phyloP scores from a whole-genome alignment of 2,113 vertebrate species.

The Chaetops frenatus region DNA sequence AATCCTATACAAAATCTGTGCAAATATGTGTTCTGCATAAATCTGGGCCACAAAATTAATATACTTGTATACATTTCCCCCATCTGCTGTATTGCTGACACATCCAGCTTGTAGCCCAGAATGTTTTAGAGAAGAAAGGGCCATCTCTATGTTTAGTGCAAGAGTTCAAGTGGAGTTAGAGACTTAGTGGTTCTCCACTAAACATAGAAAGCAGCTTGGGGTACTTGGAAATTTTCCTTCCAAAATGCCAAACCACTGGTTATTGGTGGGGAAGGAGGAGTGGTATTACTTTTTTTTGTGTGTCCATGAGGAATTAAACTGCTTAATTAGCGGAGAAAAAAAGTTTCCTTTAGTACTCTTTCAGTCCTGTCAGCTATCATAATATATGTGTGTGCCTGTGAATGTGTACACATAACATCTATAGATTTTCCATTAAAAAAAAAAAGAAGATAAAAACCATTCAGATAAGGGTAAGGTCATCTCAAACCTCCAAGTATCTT shows the following conservation, averaged over 20 bases:
- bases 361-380: background rate
- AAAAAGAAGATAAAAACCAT: background rate
- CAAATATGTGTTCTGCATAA: conserved; percentile 48
- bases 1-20: conserved; percentile 28
- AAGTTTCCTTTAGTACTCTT: background rate
- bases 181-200: background rate
- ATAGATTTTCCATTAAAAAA: background rate
- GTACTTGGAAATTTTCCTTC: background rate
- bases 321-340: background rate
- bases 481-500: background rate
- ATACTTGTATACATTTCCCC: conserved; percentile 33
- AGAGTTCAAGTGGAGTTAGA: conserved; percentile 18
- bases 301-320: background rate
- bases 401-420: background rate
- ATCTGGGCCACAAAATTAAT: conserved; percentile 54
- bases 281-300: background rate
- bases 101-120: conserved; percentile 17
- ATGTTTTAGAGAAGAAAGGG: conserved; percentile 17
- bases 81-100: conserved; percentile 30
- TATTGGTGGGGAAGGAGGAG: background rate
- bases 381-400: background rate
- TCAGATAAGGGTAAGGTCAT: background rate
- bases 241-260: background rate
- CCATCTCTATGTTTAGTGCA: conserved; percentile 28
- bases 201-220: background rate